phyloP scores from a whole-genome alignment of 2,888 invertebrate species.

The Caenorhabditis angaria region DNA sequence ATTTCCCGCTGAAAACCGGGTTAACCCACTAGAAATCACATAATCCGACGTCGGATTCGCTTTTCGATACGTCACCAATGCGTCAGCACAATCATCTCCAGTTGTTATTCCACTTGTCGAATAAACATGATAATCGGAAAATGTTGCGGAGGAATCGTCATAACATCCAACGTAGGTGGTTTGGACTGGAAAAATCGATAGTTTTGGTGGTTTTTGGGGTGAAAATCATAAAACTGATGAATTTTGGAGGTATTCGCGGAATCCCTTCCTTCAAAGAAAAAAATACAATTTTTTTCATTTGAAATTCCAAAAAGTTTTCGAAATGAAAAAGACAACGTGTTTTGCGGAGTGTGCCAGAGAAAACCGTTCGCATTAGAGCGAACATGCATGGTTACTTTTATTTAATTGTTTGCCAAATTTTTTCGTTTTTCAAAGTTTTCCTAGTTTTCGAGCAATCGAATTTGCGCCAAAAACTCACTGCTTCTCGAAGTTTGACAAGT shows the following conservation, averaged over 20 bases:
- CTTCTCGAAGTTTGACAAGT: conserved; percentile 31
- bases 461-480: not conserved
- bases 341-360: too few relatives aligned
- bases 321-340: too few relatives aligned
- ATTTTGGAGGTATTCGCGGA: too few relatives aligned
- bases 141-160: conserved; percentile 33
- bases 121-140: conserved; percentile 30
- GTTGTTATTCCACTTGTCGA: conserved; percentile 28
- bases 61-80: conserved; percentile 24
- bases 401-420: too few relatives aligned
- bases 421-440: too few relatives aligned
- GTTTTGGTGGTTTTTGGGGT: too few relatives aligned
- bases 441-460: too few relatives aligned
- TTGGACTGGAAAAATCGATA: conserved; percentile 5
- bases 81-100: conserved; percentile 32
- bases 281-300: too few relatives aligned
- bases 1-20: not conserved
- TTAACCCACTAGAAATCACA: conserved; percentile 24
- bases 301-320: not conserved
- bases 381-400: too few relatives aligned
- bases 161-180: conserved; percentile 36
- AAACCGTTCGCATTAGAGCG: too few relatives aligned
- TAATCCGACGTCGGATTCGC: conserved; percentile 38
- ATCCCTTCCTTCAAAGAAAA: too few relatives aligned
- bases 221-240: too few relatives aligned